phyloP scores from a whole-genome alignment of 2,113 vertebrate genomes.

The Scomber scombrus region DNA sequence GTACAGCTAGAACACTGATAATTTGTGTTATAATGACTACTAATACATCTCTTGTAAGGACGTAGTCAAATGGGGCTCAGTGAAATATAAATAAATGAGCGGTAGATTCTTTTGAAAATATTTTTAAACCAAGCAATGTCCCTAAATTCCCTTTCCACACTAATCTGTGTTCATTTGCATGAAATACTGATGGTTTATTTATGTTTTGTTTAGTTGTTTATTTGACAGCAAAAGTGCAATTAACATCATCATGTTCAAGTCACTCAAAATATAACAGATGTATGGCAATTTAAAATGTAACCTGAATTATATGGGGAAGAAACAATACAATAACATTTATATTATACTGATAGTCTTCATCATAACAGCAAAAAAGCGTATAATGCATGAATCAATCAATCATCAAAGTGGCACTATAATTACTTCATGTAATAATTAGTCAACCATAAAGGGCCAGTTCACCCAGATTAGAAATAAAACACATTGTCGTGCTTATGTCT shows the following conservation, averaged over 20 bases:
- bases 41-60: slow-evolving; percentile 59
- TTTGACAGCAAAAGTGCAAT: slow-evolving; percentile 42
- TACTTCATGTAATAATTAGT: too few relatives aligned
- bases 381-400: neutral
- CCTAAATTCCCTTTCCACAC: slow-evolving; percentile 27
- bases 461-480: too few relatives aligned
- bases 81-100: slow-evolving; percentile 60
- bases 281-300: slow-evolving; percentile 16
- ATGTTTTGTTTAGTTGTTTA: slow-evolving; percentile 54
- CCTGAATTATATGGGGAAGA: neutral
- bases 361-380: neutral
- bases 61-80: slow-evolving; percentile 43
- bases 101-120: slow-evolving; percentile 57
- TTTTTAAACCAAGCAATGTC: slow-evolving; percentile 48
- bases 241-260: slow-evolving; percentile 45
- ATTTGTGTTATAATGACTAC: slow-evolving; percentile 58
- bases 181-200: slow-evolving; percentile 58
- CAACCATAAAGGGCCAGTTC: neutral
- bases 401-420: too few relatives aligned
- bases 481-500: too few relatives aligned
- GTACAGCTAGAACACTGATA: slow-evolving; percentile 54
- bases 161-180: slow-evolving; percentile 65
- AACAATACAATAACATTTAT: neutral
- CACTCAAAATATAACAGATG: slow-evolving; percentile 45
- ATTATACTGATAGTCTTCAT: neutral